Conservation (phyloP, 2,113 vertebrate species). For the Aphelocoma coerulescens region DNA sequence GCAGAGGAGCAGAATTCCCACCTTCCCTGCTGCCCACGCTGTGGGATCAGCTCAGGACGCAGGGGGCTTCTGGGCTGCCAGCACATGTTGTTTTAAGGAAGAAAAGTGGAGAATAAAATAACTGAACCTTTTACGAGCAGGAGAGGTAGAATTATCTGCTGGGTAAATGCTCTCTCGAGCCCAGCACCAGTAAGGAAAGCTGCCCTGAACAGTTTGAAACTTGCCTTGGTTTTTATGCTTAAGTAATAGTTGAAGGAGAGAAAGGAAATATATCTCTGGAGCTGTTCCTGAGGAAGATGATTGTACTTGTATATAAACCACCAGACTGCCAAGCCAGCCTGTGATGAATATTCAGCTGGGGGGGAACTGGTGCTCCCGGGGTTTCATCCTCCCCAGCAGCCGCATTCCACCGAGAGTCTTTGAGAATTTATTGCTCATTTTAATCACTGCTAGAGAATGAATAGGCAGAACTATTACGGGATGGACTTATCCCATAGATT, state of each 20-base stretch:
- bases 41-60: not conserved
- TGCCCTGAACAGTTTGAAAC: not conserved
- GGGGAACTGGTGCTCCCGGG: conserved; percentile 52
- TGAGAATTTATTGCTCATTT: conserved; percentile 79
- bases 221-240: not conserved
- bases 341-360: conserved; percentile 74
- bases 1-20: not conserved
- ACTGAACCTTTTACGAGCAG: not conserved
- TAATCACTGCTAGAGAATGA: conserved; percentile 76
- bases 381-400: conserved; percentile 37
- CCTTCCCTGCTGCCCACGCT: not conserved
- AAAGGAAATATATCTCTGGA: conserved; percentile 37
- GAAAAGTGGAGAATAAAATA: not conserved
- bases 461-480: conserved; percentile 68
- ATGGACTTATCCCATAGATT: conserved; percentile 64
- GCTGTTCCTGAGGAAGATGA: conserved; percentile 3
- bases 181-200: not conserved
- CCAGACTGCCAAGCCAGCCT: conserved; percentile 29
- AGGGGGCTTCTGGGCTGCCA: not conserved
- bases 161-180: not conserved
- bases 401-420: conserved; percentile 64
- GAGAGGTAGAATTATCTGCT: not conserved
- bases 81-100: not conserved
- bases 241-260: conserved; percentile 37
- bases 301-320: conserved; percentile 55